Conservation (phyloP, 2,797 vertebrate species). For the Pipistrellus pygmaeus region DNA sequence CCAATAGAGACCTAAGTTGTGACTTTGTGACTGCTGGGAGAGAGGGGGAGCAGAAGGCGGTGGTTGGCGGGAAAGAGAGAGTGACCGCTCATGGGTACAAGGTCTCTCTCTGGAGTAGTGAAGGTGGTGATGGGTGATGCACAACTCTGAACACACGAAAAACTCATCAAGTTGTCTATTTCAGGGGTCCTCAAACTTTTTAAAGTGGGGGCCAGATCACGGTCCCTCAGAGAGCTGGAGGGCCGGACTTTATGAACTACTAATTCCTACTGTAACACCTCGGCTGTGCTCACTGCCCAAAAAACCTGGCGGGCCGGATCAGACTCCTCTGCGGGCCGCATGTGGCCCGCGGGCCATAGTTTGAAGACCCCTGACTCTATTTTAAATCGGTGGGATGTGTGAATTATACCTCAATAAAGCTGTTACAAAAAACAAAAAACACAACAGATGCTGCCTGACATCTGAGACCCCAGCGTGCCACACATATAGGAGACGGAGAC, state of each 20-base stretch:
- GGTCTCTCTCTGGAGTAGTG: neutral
- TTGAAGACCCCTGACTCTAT: no score
- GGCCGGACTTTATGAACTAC: no score
- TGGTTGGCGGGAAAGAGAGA: neutral
- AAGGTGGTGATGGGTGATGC: neutral
- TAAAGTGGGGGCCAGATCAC: no score
- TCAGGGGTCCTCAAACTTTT: no score
- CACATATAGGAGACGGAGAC: accelerated
- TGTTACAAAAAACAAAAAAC: neutral
- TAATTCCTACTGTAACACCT: no score
- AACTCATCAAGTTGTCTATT: neutral
- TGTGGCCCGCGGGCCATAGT: no score
- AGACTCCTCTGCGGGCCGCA: no score
- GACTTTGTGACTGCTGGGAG: neutral
- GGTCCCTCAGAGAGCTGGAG: no score
- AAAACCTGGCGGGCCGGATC: no score
- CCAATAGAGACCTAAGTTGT: slow-evolving; percentile 5
- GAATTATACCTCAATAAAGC: neutral
- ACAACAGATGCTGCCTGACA: neutral
- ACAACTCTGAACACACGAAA: neutral
- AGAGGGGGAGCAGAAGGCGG: neutral
- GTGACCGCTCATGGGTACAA: neutral
- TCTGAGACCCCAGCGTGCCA: neutral
- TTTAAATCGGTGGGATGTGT: neutral
- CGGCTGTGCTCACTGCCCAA: no score